Conservation (phyloP, 2,113 vertebrate species). For the Suncus etruscus region DNA sequence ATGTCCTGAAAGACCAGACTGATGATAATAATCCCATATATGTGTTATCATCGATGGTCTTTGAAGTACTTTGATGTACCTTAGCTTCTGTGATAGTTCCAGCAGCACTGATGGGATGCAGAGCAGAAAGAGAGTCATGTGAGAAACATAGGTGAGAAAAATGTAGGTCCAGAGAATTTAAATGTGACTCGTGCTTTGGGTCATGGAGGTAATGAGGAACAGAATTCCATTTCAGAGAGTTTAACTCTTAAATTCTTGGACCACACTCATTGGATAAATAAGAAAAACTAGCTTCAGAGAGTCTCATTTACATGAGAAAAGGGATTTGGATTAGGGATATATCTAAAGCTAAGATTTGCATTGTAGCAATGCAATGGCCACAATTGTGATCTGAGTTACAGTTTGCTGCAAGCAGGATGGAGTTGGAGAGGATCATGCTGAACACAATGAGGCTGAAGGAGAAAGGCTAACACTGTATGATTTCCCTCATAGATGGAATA, state of each 20-base stretch:
- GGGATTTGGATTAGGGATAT: conserved; percentile 13
- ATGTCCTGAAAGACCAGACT: conserved; percentile 4
- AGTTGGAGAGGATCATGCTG: no score
- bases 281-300: conserved; percentile 28
- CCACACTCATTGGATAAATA: neutral
- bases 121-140: neutral
- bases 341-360: neutral
- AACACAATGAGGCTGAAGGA: no score
- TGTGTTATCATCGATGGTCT: conserved; percentile 12
- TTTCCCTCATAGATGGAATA: no score
- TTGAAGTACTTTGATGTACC: neutral
- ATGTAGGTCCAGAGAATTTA: neutral
- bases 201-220: conserved; percentile 8
- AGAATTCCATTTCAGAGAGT: conserved; percentile 1
- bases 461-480: no score
- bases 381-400: no score
- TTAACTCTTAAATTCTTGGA: neutral
- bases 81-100: neutral
- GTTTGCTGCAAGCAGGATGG: no score
- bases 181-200: neutral
- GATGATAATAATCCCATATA: conserved; percentile 18
- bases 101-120: neutral
- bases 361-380: neutral
- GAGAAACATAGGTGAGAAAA: conserved; percentile 1
- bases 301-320: neutral